Evolutionary conservation across 2,888 invertebrate species (phyloP).

Genomic region (Matsumyia berberina): DNA sequence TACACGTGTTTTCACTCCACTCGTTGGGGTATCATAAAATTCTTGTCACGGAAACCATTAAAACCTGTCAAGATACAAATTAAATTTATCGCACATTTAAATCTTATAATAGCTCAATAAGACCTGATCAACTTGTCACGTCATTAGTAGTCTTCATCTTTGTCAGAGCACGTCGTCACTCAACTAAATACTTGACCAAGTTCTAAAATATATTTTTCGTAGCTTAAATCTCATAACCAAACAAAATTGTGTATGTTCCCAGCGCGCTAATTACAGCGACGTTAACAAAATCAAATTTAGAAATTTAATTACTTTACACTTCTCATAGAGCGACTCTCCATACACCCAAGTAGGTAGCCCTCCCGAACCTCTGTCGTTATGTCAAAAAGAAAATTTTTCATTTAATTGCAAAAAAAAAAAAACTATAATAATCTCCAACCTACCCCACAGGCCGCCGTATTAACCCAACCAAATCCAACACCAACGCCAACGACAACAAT

Average conservation of each 20-base stretch:
- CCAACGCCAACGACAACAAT: neutral
- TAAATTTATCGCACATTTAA: conserved; percentile 23
- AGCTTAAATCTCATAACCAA: neutral
- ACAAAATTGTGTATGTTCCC: conserved; percentile 8
- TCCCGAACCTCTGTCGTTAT: conserved; percentile 25
- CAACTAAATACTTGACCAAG: conserved; percentile 25
- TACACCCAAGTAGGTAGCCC: no score
- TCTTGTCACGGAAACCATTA: conserved; percentile 43
- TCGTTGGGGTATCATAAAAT: conserved; percentile 23
- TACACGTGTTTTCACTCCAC: conserved; percentile 3
- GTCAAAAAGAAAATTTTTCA: conserved; percentile 40
- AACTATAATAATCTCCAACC: conserved; percentile 43
- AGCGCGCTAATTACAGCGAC: conserved; percentile 42
- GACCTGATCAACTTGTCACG: conserved; percentile 22
- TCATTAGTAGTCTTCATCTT: neutral
- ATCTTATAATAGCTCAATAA: conserved; percentile 19
- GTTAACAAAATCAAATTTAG: conserved; percentile 64
- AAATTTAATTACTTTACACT: conserved; percentile 63
- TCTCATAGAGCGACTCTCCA: neutral
- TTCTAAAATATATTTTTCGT: conserved; percentile 10
- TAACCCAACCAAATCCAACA: conserved; percentile 62
- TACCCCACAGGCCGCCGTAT: conserved; percentile 65
- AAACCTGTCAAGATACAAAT: conserved; percentile 27
- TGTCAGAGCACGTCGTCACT: neutral
- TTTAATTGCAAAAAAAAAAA: conserved; percentile 43